Conservation (phyloP, 2,888 invertebrate species). For the Strigamia crassipes region DNA sequence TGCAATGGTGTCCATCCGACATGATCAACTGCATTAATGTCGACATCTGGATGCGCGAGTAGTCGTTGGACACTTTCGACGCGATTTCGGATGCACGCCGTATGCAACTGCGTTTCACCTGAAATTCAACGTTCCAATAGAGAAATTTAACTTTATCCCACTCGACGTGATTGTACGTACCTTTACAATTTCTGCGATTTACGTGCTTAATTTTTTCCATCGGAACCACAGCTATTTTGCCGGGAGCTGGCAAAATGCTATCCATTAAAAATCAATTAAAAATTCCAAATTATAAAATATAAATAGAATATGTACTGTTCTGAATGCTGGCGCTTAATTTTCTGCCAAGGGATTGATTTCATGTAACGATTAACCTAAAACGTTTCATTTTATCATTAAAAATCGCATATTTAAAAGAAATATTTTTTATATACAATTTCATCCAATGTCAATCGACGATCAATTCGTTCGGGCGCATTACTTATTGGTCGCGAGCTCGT, state of each 20-base stretch:
- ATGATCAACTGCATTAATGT: slow-evolving; percentile 47
- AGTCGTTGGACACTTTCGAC: slow-evolving; percentile 53
- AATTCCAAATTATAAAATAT: no score
- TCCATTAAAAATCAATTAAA: no score
- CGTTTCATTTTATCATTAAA: neutral
- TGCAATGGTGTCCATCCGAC: slow-evolving; percentile 49
- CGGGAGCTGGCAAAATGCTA: no score
- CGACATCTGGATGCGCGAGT: slow-evolving; percentile 54
- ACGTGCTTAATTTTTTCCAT: neutral
- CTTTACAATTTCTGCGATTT: neutral
- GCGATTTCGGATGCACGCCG: slow-evolving; percentile 56
- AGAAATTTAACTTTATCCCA: no score
- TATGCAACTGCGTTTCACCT: slow-evolving; percentile 57
- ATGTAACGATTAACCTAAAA: slow-evolving; percentile 5
- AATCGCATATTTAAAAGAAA: no score
- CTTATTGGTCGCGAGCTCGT: neutral
- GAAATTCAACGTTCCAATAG: no score
- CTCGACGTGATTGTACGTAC: no score
- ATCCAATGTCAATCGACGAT: neutral
- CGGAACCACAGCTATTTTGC: neutral
- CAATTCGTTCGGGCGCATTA: no score
- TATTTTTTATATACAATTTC: neutral
- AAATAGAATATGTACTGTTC: no score
- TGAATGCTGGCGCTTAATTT: neutral
- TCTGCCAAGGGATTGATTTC: neutral